These are phyloP conservation scores for Clarias gariepinus DNA, from an alignment of 2,113 vertebrate genomes.

Conservation along the genomic window DNA sequence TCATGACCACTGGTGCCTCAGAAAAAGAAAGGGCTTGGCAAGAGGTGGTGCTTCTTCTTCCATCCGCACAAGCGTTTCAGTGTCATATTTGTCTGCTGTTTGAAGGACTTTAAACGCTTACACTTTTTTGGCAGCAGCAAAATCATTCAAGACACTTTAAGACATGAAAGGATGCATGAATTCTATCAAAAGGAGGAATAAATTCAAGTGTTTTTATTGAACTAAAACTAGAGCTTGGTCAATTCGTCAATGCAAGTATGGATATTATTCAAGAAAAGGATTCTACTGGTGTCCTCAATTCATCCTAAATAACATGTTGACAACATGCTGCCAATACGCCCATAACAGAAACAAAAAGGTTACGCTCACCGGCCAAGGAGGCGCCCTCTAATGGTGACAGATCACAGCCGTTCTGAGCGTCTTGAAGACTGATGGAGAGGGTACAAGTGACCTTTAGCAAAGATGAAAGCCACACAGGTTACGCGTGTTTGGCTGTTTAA, in stretches of 20 bases:
- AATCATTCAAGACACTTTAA: conserved; percentile 56
- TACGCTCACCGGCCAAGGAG: conserved; percentile 55
- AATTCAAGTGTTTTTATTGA: background rate
- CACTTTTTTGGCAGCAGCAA: conserved; percentile 53
- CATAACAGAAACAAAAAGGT: conserved; percentile 28
- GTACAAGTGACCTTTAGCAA: conserved; percentile 66
- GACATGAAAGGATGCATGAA: background rate
- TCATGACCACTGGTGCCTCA: conserved; percentile 63
- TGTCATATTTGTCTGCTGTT: conserved; percentile 69
- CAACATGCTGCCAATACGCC: background rate
- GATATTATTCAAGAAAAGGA: background rate
- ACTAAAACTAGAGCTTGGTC: background rate
- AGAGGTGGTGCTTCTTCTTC: conserved; percentile 46
- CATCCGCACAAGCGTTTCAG: conserved; percentile 40
- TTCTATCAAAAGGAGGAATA: conserved; percentile 17
- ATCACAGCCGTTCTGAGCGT: conserved; percentile 59
- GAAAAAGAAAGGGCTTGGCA: conserved; percentile 49
- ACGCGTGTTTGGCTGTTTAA: conserved; percentile 65
- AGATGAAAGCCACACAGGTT: conserved; percentile 74
- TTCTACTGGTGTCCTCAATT: background rate
- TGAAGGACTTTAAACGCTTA: conserved; percentile 70
- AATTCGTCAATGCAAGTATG: background rate
- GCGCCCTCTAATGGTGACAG: conserved; percentile 51
- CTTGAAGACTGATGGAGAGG: conserved; percentile 66
- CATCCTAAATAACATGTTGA: background rate